These are phyloP conservation scores for Cheilosia vulpina DNA, from an alignment of 2,888 invertebrate genomes.

Conservation along the genomic window DNA sequence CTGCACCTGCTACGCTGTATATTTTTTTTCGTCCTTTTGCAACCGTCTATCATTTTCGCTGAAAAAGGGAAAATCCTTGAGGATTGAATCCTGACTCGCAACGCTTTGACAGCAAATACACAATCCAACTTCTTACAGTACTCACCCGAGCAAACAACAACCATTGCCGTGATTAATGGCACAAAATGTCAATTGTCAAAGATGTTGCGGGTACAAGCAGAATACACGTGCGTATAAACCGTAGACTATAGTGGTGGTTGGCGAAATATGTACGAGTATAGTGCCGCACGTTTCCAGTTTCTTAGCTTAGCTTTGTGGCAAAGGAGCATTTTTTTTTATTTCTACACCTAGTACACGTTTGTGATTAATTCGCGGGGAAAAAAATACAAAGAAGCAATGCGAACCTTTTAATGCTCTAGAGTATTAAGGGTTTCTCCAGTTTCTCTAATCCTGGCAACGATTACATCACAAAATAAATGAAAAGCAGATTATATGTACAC, in stretches of 20 bases:
- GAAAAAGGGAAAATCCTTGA: slow-evolving; percentile 39
- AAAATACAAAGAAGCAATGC: not conserved
- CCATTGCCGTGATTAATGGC: slow-evolving; percentile 64
- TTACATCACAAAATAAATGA: slow-evolving; percentile 57
- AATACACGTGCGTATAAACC: slow-evolving; percentile 16
- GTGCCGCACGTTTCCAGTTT: not conserved
- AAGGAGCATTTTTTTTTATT: slow-evolving; percentile 19
- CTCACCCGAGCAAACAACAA: slow-evolving; percentile 50
- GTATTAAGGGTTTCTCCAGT: slow-evolving; percentile 14
- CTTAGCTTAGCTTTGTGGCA: not conserved
- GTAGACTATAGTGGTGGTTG: not conserved
- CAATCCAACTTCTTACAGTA: slow-evolving; percentile 56
- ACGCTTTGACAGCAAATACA: slow-evolving; percentile 49
- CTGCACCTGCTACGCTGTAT: slow-evolving; percentile 43
- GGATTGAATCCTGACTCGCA: slow-evolving; percentile 45
- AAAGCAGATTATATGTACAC: slow-evolving; percentile 50
- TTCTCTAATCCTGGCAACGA: slow-evolving; percentile 21
- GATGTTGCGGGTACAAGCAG: slow-evolving; percentile 15
- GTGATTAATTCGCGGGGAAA: slow-evolving; percentile 58
- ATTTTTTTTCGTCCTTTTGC: not conserved
- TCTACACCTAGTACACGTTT: slow-evolving; percentile 13
- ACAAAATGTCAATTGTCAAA: slow-evolving; percentile 68
- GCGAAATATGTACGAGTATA: not conserved
- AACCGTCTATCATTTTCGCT: slow-evolving; percentile 37
- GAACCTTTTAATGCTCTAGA: slow-evolving; percentile 17